Evolutionary conservation across 2,797 vertebrate species (phyloP), one percentile per base, ranked within the genome.

Genomic region (Spinus olivaceus): DNA sequence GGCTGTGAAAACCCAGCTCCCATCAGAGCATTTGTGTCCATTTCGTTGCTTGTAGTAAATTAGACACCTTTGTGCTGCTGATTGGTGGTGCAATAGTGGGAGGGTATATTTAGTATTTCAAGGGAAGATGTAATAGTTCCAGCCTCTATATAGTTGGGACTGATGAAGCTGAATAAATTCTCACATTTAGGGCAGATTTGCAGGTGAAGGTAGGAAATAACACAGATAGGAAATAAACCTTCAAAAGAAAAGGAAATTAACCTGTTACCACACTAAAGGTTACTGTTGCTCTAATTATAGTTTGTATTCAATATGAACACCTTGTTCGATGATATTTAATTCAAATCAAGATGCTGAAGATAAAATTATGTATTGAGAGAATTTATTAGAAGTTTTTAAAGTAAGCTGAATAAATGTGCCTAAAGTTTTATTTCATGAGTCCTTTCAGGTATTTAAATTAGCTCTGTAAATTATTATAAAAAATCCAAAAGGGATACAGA

Each of bases 381-480:
- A 97, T 97, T 97, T 95, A 97, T 98, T 96, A 96, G 95, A 97
- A 97, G 92, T 98, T 98, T 97, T 97, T 92, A 86, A 42, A 42
- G 41, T 19, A 42, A 42, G 41, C 41, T 95, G 96, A 97, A 94
- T 97, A 97, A 98, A 97, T 96, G 94, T 95, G 95, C 92, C 96
- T 98, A 81, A 78, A 97, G 97, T 97, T 97, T 83, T 96, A 96
- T 97, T 96, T 97, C 95, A 96, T 97, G 70, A 97, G 97, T 97
- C 92, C 96, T 95, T 97, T 96, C 95, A 95, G 96, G 85, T 97
- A 97, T 98, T 98, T 97, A 98, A 98, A 98, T 98, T 97, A 97
- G 96, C 97, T 97, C 96, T 96, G 95, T 97, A 96, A 97, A 97
- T 90, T 96, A 95, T 97, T 97, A 96, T 87, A 73, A 96, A 97